phyloP scores from a whole-genome alignment of 1,140 invertebrate species.

The Tribolium castaneum region DNA sequence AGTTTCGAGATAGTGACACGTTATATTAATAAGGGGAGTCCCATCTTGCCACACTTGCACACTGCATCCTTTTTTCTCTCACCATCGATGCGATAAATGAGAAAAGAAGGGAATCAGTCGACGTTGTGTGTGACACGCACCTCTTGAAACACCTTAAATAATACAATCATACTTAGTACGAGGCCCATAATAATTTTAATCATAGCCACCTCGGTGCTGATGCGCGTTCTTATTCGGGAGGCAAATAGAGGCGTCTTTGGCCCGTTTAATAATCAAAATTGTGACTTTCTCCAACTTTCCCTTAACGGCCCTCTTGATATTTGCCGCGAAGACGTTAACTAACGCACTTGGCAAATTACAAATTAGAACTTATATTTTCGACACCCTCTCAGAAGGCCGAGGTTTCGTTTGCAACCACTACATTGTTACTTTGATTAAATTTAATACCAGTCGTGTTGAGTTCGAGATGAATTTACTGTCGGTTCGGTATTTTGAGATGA shows the following conservation, averaged over 20 bases:
- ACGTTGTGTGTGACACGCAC: conserved; percentile 41
- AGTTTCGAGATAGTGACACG: conserved; percentile 44
- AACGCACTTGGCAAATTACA: conserved; percentile 59
- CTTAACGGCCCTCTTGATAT: conserved; percentile 57
- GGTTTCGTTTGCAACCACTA: conserved; percentile 51
- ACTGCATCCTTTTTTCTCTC: conserved; percentile 12
- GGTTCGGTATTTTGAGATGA: conserved; percentile 45
- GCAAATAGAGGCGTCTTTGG: conserved; percentile 47
- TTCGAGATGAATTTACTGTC: conserved; percentile 45
- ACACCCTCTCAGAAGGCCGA: conserved; percentile 53
- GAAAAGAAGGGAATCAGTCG: conserved; percentile 2
- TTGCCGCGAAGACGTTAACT: conserved; percentile 54
- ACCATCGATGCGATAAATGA: background rate
- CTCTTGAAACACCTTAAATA: conserved; percentile 54
- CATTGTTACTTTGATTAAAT: conserved; percentile 56
- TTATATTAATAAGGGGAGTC: conserved; percentile 33
- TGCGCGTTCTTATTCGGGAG: conserved; percentile 44
- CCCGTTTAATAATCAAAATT: conserved; percentile 57
- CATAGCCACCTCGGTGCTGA: conserved; percentile 44
- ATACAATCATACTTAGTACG: conserved; percentile 55
- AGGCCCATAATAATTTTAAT: conserved; percentile 57
- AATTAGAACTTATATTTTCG: conserved; percentile 59
- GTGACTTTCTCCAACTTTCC: conserved; percentile 57
- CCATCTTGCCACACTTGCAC: background rate
- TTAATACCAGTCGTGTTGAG: conserved; percentile 51